Evolutionary conservation across 1,140 invertebrate species (phyloP).

Genomic region (Vanessa atalanta): DNA sequence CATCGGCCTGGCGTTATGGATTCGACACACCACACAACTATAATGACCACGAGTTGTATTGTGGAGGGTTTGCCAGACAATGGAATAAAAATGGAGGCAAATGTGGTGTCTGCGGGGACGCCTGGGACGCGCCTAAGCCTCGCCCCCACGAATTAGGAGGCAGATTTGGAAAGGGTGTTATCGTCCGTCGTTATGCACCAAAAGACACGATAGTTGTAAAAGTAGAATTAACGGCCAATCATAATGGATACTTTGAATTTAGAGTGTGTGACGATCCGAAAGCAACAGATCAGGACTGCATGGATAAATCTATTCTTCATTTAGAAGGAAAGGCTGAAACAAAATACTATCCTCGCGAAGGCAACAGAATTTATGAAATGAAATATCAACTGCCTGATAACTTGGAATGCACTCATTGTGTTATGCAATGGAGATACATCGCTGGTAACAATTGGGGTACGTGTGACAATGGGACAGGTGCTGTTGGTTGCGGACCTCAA

Average conservation of each 20-base stretch:
- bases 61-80: conserved; percentile 91
- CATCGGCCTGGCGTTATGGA: conserved; percentile 90
- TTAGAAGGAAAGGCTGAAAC: conserved; percentile 76
- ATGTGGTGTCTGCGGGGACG: conserved; percentile 94
- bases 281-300: conserved; percentile 86
- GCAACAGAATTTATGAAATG: conserved; percentile 89
- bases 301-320: conserved; percentile 86
- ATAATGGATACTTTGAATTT: conserved; percentile 94
- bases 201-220: conserved; percentile 86
- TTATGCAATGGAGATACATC: conserved; percentile 91
- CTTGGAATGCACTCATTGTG: conserved; percentile 88
- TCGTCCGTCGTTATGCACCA: conserved; percentile 87
- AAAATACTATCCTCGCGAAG: conserved; percentile 88
- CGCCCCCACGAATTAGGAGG: conserved; percentile 92
- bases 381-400: conserved; percentile 85
- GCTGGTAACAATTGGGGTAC: conserved; percentile 91
- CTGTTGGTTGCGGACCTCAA: conserved; percentile 91
- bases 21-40: conserved; percentile 90
- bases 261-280: conserved; percentile 86
- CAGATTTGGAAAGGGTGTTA: conserved; percentile 89
- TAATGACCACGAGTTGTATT: conserved; percentile 94
- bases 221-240: conserved; percentile 89
- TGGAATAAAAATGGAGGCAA: conserved; percentile 88
- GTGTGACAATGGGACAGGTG: conserved; percentile 86
- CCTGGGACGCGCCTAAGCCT: conserved; percentile 87